Percentiles rank a stretch among this genome's conserved stretches.
Conservation (phyloP, 2,113 vertebrate species). For the Austrofundulus limnaeus region DNA sequence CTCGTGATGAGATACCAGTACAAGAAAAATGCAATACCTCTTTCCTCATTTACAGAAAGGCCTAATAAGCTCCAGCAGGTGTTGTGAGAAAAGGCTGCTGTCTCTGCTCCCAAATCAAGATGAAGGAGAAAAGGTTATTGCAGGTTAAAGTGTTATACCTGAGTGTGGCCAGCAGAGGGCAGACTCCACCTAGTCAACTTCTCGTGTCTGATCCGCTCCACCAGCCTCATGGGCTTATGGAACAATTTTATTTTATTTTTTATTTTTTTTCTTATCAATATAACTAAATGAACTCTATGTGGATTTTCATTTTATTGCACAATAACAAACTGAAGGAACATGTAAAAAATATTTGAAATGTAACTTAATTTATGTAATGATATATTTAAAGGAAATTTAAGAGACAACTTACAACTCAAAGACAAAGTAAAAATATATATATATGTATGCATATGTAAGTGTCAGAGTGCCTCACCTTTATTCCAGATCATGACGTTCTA, state of each 20-base stretch:
- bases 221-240: not conserved
- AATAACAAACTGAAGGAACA: not conserved
- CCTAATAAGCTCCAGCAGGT: conserved; percentile 30
- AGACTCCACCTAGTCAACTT: conserved; percentile 19
- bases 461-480: conserved; percentile 31
- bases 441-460: not conserved
- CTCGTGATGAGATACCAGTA: not conserved
- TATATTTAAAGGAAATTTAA: not conserved
- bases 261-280: not conserved
- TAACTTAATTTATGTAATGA: too few species aligned
- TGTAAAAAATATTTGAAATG: too few species aligned
- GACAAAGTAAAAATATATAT: conserved; percentile 5
- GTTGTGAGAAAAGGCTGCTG: conserved; percentile 8
- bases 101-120: conserved; percentile 1
- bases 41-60: conserved; percentile 18
- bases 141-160: not conserved
- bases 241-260: conserved; percentile 3
- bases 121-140: not conserved
- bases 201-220: not conserved
- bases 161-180: conserved; percentile 52
- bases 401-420: conserved; percentile 15
- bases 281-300: not conserved
- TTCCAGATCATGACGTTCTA: conserved; percentile 63
- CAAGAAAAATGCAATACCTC: conserved; percentile 30
- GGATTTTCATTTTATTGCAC: not conserved